Evolutionary conservation across 2,888 invertebrate genomes (phyloP), one percentile per base, ranked within the genome.

Genomic region (Cylloceria caligata): DNA sequence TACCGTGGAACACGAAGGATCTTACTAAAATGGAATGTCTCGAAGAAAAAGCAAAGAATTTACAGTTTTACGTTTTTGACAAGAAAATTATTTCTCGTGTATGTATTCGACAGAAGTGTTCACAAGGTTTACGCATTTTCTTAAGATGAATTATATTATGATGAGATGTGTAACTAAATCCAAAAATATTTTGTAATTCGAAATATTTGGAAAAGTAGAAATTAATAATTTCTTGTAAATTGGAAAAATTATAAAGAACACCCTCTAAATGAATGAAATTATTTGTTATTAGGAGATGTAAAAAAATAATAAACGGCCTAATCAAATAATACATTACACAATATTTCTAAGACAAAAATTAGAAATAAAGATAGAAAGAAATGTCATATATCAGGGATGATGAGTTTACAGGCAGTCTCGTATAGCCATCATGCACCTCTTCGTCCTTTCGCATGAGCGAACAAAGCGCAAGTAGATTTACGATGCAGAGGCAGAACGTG

Each of bases 391-490:
- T 87, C 86, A 87, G 82, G 82, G 68, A 90, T 90, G 88, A 90
- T 90, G 89, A 90, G 88, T 90, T 89, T 90, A 90, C 86, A 27
- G 84, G 85, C 81, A 80, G 62, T 79, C 85, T 88, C 84, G 87
- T 87, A 88, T 88, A 88, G 84, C 88, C 86, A 90, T 89, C 84
- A 89, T 89, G 81, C 87, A 83, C 84, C 85, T 73, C 86, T 86
- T 88, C 86, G 89, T 89, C 89, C 87, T 88, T 88, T 84, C 83
- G 86, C 81, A 82, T 83, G 79, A 85, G 73, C 67, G 82, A 84
- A 84, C 86, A 86, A 85, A 84, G 85, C 81, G 81, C 79, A 73
- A 60, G 83, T 82, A 87, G 87, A 89, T 89, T 89, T 89, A 89
- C 85, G 88, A 87, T 78, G 24, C 49, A 39, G 49, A 64, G 68